Percentiles rank a stretch among this genome's conserved stretches.
These are phyloP conservation scores for Drosophila bunnanda DNA, from an alignment of 2,888 invertebrate species.

Conservation along the genomic window DNA sequence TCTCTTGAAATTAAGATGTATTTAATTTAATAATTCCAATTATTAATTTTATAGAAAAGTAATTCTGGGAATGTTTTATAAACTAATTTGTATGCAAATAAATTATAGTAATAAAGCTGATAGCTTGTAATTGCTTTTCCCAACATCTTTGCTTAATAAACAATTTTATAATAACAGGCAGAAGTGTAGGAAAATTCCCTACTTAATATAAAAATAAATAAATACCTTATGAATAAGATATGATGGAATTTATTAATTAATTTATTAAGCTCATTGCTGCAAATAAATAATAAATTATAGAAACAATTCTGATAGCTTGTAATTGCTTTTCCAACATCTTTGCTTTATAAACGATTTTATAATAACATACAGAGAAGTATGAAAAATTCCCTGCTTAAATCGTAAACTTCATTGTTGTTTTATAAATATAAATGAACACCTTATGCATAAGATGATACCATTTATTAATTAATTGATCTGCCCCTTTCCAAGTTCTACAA, in stretches of 20 bases:
- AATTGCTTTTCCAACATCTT: not conserved
- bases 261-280: too few relatives aligned
- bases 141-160: not conserved
- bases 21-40: not conserved
- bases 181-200: too few relatives aligned
- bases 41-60: not conserved
- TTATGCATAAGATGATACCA: not conserved
- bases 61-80: not conserved
- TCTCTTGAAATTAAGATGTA: not conserved
- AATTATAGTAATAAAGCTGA: not conserved
- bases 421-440: not conserved
- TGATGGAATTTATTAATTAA: too few relatives aligned
- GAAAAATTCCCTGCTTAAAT: not conserved
- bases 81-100: not conserved
- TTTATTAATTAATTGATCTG: not conserved
- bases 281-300: too few relatives aligned
- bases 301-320: not conserved
- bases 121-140: not conserved
- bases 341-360: not conserved
- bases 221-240: constrained; percentile 1
- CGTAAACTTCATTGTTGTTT: not conserved
- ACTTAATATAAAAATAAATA: too few relatives aligned
- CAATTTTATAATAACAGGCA: not conserved
- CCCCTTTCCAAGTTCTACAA: constrained; percentile 62
- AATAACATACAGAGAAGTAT: not conserved